Evolutionary conservation across 2,888 invertebrate species (phyloP).

Genomic region (Apotomis capreana): DNA sequence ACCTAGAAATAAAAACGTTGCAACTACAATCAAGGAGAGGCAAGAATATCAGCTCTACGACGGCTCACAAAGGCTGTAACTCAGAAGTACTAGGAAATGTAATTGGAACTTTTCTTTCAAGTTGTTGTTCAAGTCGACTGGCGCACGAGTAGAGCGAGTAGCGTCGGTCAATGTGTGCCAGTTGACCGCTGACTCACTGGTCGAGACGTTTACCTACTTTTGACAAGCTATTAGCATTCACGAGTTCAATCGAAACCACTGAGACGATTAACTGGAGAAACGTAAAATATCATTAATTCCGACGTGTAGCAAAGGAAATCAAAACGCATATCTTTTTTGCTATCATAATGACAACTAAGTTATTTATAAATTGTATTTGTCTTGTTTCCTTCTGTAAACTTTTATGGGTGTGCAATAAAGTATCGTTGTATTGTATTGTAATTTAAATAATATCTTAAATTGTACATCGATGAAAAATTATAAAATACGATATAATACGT

Average conservation of each 20-base stretch:
- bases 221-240: neutral
- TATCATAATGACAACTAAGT: no score
- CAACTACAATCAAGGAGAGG: neutral
- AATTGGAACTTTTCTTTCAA: neutral
- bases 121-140: neutral
- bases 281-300: neutral
- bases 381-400: no score
- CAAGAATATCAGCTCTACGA: neutral
- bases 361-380: no score
- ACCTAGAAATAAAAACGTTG: neutral
- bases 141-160: constrained; percentile 14
- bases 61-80: neutral
- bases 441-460: no score
- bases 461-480: no score
- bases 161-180: constrained; percentile 13
- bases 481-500: no score
- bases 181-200: constrained; percentile 14
- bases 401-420: no score
- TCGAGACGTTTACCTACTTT: constrained; percentile 13
- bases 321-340: no score
- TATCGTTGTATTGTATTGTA: no score
- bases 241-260: neutral
- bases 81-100: neutral
- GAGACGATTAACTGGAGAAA: neutral
- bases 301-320: neutral